Percentiles rank a stretch among this genome's conserved stretches.
These are phyloP conservation scores for Anadara kagoshimensis DNA, from an alignment of 1,140 invertebrate genomes.

Conservation along the genomic window DNA sequence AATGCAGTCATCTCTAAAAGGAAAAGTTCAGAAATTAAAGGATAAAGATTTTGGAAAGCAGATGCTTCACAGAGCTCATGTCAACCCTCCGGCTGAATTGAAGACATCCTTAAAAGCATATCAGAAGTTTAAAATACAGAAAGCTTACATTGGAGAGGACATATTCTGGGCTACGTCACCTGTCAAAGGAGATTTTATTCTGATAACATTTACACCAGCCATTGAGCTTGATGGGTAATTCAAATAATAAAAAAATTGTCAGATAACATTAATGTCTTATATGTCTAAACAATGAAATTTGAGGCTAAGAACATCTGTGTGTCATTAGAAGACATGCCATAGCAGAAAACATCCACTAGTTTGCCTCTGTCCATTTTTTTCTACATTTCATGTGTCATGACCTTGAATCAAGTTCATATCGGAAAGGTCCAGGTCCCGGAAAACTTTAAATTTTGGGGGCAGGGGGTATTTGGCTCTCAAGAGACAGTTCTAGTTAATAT, in stretches of 20 bases:
- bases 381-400: neutral
- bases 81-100: conserved; percentile 83
- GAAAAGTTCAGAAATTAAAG: conserved; percentile 97
- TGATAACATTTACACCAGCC: conserved; percentile 87
- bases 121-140: conserved; percentile 86
- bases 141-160: conserved; percentile 90
- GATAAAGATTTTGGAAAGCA: conserved; percentile 95
- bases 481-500: no score
- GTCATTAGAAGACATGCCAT: neutral
- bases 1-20: conserved; percentile 94
- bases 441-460: no score
- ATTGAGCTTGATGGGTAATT: conserved; percentile 84
- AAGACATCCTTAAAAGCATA: conserved; percentile 88
- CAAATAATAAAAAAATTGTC: neutral
- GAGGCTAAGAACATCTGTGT: neutral
- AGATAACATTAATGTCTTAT: neutral
- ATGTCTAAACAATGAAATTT: neutral
- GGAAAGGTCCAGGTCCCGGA: no score
- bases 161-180: conserved; percentile 96
- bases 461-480: no score
- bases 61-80: conserved; percentile 83
- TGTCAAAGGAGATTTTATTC: conserved; percentile 86
- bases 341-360: neutral
- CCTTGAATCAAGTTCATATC: no score
- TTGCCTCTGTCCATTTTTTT: neutral